Conservation (phyloP, 2,113 vertebrate genomes). For the Vicugna pacos region DNA sequence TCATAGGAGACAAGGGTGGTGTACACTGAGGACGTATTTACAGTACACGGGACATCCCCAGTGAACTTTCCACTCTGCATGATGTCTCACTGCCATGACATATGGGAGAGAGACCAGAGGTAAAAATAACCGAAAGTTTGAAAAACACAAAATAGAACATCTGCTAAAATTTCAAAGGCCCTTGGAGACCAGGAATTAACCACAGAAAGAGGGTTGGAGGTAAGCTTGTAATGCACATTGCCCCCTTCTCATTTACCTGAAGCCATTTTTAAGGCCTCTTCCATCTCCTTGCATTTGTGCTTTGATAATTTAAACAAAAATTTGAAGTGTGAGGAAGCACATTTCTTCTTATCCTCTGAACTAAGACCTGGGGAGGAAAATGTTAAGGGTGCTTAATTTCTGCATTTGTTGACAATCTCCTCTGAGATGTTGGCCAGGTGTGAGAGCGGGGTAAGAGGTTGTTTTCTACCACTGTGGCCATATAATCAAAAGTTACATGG, state of each 20-base stretch:
- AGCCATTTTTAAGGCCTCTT: conserved; percentile 66
- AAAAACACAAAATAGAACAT: background rate
- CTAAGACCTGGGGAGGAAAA: conserved; percentile 74
- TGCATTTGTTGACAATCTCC: background rate
- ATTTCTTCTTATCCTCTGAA: conserved; percentile 61
- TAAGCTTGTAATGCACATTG: background rate
- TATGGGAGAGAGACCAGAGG: background rate
- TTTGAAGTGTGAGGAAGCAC: conserved; percentile 68
- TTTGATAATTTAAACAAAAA: conserved; percentile 42
- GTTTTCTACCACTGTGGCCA: background rate
- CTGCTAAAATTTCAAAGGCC: background rate
- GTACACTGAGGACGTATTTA: background rate
- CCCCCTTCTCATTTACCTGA: conserved; percentile 82
- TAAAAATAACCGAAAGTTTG: background rate
- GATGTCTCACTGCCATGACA: background rate
- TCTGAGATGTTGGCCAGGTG: background rate
- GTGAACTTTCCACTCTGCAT: background rate
- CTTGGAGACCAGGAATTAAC: background rate
- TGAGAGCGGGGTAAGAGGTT: background rate
- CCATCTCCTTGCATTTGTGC: conserved; percentile 77
- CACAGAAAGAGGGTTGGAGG: background rate
- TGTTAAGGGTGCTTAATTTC: conserved; percentile 40
- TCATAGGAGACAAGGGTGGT: background rate
- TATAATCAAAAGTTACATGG: background rate
- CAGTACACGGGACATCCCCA: background rate